These are phyloP conservation scores for Melanotus villosus DNA, from an alignment of 2,888 invertebrate species.

Conservation along the genomic window DNA sequence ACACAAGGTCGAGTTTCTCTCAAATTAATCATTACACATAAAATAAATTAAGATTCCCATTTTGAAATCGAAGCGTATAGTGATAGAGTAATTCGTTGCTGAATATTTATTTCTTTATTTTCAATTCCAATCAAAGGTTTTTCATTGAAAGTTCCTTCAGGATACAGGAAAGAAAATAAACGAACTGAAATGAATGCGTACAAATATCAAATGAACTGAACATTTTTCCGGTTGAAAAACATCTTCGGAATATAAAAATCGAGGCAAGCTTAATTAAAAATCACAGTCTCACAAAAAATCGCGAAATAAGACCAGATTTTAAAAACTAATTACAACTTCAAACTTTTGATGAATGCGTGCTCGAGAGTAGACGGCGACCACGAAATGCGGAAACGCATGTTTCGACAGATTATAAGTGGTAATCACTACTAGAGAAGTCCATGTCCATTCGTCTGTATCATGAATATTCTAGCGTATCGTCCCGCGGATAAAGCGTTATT, in stretches of 20 bases:
- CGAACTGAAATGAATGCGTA: conserved; percentile 62
- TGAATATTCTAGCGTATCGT: conserved; percentile 42
- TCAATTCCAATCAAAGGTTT: conserved; percentile 30
- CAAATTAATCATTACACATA: too few relatives aligned
- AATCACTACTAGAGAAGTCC: conserved; percentile 43
- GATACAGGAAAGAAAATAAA: conserved; percentile 65
- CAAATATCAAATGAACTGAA: conserved; percentile 67
- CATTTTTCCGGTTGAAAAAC: conserved; percentile 67
- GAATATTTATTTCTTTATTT: conserved; percentile 23
- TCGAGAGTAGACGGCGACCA: conserved; percentile 31
- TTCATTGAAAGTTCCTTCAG: conserved; percentile 52
- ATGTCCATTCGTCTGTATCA: conserved; percentile 47
- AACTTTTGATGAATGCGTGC: conserved; percentile 60
- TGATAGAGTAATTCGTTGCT: background rate
- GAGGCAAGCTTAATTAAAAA: conserved; percentile 68
- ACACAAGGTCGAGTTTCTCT: too few relatives aligned
- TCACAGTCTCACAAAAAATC: conserved; percentile 65
- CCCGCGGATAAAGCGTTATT: conserved; percentile 39
- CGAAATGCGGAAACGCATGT: conserved; percentile 28
- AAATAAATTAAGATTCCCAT: too few relatives aligned
- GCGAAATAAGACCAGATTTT: too few relatives aligned
- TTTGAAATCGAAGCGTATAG: too few relatives aligned
- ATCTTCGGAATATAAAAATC: conserved; percentile 67
- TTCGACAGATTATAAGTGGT: conserved; percentile 22
- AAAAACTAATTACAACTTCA: conserved; percentile 67